Conservation (phyloP, 1,140 invertebrate species). For the Hylaeus anthracinus region DNA sequence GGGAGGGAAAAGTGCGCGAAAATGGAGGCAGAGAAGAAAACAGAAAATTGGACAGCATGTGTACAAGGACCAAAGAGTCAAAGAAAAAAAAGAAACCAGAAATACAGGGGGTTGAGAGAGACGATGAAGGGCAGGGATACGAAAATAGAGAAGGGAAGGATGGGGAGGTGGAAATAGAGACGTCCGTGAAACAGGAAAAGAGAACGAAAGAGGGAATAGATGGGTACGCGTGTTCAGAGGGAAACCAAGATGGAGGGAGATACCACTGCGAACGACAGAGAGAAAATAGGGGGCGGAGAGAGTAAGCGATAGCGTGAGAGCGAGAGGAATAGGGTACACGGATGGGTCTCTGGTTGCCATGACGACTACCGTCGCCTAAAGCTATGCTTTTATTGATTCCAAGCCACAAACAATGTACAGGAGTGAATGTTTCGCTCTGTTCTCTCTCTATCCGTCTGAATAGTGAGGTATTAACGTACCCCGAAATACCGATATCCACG, state of each 20-base stretch:
- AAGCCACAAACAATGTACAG: constrained; percentile 81
- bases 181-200: not conserved
- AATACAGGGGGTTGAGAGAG: not conserved
- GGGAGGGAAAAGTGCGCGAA: not conserved
- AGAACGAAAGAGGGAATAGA: constrained; percentile 22
- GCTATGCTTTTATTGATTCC: constrained; percentile 82
- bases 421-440: constrained; percentile 80
- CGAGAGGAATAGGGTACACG: constrained; percentile 58
- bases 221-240: constrained; percentile 40
- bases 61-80: constrained; percentile 28
- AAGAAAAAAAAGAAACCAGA: constrained; percentile 28
- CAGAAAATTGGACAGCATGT: constrained; percentile 22
- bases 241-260: constrained; percentile 31
- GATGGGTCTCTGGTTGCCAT: constrained; percentile 79
- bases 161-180: not conserved
- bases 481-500: constrained; percentile 74
- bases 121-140: constrained; percentile 4
- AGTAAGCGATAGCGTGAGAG: constrained; percentile 7
- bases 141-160: constrained; percentile 31
- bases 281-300: not conserved
- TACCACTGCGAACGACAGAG: constrained; percentile 15
- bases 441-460: constrained; percentile 77
- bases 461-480: constrained; percentile 76
- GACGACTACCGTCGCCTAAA: constrained; percentile 80
- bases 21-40: constrained; percentile 4